Conservation (phyloP, 2,113 vertebrate genomes). For the Phalacrocorax aristotelis region DNA sequence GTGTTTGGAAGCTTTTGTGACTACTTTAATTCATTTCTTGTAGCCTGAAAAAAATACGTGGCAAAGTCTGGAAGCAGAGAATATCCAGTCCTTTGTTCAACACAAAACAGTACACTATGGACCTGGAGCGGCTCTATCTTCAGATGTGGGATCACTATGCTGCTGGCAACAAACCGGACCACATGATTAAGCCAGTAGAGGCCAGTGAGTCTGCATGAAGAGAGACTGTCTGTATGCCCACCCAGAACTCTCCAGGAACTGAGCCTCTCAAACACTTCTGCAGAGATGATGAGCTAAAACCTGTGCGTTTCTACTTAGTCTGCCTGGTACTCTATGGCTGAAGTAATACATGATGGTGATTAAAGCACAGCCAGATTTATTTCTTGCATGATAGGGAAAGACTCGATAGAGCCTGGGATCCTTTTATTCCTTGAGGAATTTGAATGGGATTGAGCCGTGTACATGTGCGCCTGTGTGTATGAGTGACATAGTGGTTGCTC, state of each 20-base stretch:
- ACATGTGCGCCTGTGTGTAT: constrained; percentile 47
- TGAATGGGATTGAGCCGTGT: constrained; percentile 59
- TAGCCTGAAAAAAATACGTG: constrained; percentile 94
- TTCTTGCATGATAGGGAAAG: constrained; percentile 73
- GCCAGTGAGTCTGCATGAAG: constrained; percentile 86
- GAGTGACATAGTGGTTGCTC: constrained; percentile 51
- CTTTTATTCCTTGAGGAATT: constrained; percentile 70
- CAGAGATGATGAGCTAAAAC: constrained; percentile 68
- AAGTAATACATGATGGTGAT: constrained; percentile 68
- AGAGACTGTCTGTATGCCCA: neutral
- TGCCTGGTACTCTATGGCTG: constrained; percentile 71
- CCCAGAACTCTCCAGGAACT: constrained; percentile 31
- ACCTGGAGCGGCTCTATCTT: constrained; percentile 93
- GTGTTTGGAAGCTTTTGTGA: neutral
- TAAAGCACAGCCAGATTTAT: constrained; percentile 73
- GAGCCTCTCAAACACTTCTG: constrained; percentile 64
- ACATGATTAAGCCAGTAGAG: constrained; percentile 87
- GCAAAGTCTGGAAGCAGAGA: constrained; percentile 96
- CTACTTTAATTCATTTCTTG: neutral
- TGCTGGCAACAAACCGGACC: constrained; percentile 90
- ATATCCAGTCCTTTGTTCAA: constrained; percentile 98
- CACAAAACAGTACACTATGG: constrained; percentile 95
- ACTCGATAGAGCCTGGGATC: constrained; percentile 61
- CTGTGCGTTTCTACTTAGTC: constrained; percentile 71
- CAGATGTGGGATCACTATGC: constrained; percentile 97